Percentiles rank a stretch among this genome's conserved stretches.
Conservation (phyloP, 2,888 invertebrate genomes). For the Polia nebulosa region DNA sequence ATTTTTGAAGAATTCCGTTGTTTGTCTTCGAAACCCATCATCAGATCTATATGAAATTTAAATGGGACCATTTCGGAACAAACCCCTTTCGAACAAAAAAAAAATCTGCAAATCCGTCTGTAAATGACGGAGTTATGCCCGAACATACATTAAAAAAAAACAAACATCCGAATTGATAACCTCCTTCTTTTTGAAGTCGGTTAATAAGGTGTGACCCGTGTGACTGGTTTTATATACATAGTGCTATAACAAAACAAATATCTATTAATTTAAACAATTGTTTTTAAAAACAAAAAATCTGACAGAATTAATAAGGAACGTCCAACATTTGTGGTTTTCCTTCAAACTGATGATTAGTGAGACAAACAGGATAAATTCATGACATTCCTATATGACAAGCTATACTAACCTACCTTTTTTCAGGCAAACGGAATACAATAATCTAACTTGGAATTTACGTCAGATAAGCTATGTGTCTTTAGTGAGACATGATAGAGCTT, state of each 20-base stretch:
- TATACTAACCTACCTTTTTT: not conserved
- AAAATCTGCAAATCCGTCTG: too few species aligned
- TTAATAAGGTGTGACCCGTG: too few species aligned
- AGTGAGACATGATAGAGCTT: not conserved
- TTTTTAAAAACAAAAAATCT: slow-evolving; percentile 6
- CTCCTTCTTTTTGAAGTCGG: too few species aligned
- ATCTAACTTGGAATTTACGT: slow-evolving; percentile 16
- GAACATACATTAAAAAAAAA: too few species aligned
- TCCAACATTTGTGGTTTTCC: slow-evolving; percentile 41
- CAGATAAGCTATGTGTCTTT: slow-evolving; percentile 3
- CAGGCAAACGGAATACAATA: not conserved
- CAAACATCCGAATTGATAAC: too few species aligned
- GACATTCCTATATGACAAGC: slow-evolving; percentile 25
- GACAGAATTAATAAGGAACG: not conserved
- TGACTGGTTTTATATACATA: not conserved
- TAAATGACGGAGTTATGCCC: too few species aligned
- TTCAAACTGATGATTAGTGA: slow-evolving; percentile 13
- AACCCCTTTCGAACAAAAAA: too few species aligned
- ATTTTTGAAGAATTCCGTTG: too few species aligned
- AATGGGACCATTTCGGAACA: too few species aligned
- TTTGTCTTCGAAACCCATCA: too few species aligned
- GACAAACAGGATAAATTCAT: slow-evolving; percentile 53
- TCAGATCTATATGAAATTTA: too few species aligned
- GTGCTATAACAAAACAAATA: not conserved
- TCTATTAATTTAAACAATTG: not conserved